A percentile compares a stretch with the other conserved stretches of the same genome.
These are phyloP conservation scores for Ostrea edulis DNA, from an alignment of 1,140 invertebrate genomes.

Conservation along the genomic window DNA sequence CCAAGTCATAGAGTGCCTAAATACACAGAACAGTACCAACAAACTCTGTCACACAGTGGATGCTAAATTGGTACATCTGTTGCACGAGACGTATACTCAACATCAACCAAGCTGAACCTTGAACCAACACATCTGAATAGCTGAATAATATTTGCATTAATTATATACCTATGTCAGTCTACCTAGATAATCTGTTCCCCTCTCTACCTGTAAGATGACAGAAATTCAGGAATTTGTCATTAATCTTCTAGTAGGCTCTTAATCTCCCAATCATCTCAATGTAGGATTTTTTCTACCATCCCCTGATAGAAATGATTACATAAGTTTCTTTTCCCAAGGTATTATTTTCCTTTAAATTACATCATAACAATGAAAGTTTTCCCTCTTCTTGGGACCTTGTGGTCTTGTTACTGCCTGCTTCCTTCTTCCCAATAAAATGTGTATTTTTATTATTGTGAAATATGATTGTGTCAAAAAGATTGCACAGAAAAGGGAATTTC, in stretches of 20 bases:
- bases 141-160: constrained; percentile 39
- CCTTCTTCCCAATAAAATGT: constrained; percentile 4
- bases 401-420: constrained; percentile 1
- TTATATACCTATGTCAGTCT: constrained; percentile 39
- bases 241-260: not conserved
- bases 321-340: not conserved
- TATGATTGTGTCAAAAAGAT: not conserved
- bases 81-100: not conserved
- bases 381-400: constrained; percentile 5
- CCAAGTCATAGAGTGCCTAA: constrained; percentile 27
- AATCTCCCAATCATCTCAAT: not conserved
- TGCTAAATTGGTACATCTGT: constrained; percentile 15
- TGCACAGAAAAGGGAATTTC: not conserved
- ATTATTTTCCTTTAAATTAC: constrained; percentile 23
- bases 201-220: constrained; percentile 6
- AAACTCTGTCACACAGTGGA: not conserved
- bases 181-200: constrained; percentile 28
- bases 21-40: not conserved
- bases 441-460: not conserved
- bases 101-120: constrained; percentile 30
- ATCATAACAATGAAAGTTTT: constrained; percentile 15
- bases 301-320: not conserved
- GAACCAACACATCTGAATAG: constrained; percentile 36
- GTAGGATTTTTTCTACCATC: not conserved
- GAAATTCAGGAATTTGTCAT: constrained; percentile 22